phyloP scores from a whole-genome alignment of 2,888 invertebrate genomes.

The Acronicta leporina region DNA sequence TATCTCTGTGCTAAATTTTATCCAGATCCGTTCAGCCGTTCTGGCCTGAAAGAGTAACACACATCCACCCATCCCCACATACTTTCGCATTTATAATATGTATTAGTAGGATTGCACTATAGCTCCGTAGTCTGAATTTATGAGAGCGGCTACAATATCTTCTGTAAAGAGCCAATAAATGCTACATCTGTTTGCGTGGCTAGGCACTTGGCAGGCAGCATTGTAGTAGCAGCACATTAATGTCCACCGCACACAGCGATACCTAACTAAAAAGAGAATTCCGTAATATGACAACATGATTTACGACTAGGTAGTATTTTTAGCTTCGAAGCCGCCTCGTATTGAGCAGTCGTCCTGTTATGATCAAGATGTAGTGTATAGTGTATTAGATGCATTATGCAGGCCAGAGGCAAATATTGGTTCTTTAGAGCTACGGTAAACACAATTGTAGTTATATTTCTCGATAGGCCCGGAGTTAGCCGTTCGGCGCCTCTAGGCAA shows the following conservation, averaged over 20 bases:
- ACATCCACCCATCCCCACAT: too few relatives aligned
- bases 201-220: too few relatives aligned
- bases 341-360: conserved; percentile 15
- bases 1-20: too few relatives aligned
- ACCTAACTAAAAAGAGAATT: background rate
- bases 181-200: too few relatives aligned
- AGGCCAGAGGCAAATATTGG: conserved; percentile 11
- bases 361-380: conserved; percentile 27
- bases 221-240: too few relatives aligned
- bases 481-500: too few relatives aligned
- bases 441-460: background rate
- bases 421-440: conserved; percentile 4
- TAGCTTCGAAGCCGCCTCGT: conserved; percentile 15
- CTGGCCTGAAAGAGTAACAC: too few relatives aligned
- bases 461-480: too few relatives aligned
- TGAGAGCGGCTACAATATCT: background rate
- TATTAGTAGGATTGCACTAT: background rate
- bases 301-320: conserved; percentile 30
- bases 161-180: background rate
- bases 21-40: too few relatives aligned
- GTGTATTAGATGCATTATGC: conserved; percentile 18
- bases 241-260: background rate
- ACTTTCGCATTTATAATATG: too few relatives aligned
- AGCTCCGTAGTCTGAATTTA: background rate
- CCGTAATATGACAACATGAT: conserved; percentile 16